These are phyloP conservation scores for Leucoptera coffeella DNA, from an alignment of 2,888 invertebrate genomes.

Conservation along the genomic window DNA sequence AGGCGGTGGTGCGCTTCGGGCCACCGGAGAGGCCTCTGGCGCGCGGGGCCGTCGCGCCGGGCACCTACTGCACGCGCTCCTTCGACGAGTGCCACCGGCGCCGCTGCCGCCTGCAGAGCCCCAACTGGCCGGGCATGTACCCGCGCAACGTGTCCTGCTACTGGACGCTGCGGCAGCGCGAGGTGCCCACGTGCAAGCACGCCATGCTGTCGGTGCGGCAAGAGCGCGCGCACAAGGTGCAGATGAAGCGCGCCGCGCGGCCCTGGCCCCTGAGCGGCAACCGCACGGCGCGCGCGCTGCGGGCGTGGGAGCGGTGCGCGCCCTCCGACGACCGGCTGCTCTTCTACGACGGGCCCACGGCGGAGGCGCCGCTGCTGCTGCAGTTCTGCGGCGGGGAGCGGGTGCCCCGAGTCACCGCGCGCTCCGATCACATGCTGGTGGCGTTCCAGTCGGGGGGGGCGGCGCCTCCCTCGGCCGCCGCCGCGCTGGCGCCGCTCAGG, in stretches of 20 bases:
- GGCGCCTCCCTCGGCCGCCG: slow-evolving; percentile 61
- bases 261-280: slow-evolving; percentile 49
- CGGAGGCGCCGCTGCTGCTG: slow-evolving; percentile 76
- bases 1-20: slow-evolving; percentile 75
- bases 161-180: slow-evolving; percentile 79
- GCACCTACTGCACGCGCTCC: slow-evolving; percentile 77
- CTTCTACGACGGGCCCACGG: slow-evolving; percentile 78
- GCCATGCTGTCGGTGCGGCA: slow-evolving; percentile 85
- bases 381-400: slow-evolving; percentile 86
- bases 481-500: slow-evolving; percentile 62
- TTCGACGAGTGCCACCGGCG: slow-evolving; percentile 82
- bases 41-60: slow-evolving; percentile 77
- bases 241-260: slow-evolving; percentile 51
- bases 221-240: slow-evolving; percentile 67
- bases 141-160: slow-evolving; percentile 85
- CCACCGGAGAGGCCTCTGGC: slow-evolving; percentile 70
- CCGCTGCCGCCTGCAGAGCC: slow-evolving; percentile 80
- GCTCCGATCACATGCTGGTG: slow-evolving; percentile 79
- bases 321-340: slow-evolving; percentile 77
- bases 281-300: slow-evolving; percentile 64
- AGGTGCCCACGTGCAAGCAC: slow-evolving; percentile 82
- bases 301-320: slow-evolving; percentile 80
- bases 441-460: slow-evolving; percentile 83
- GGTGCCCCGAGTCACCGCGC: slow-evolving; percentile 65
- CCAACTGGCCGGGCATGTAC: slow-evolving; percentile 87